Base-by-base conservation (phyloP, 2,888 invertebrate genomes). In the Stratiomys singularior region DNA sequence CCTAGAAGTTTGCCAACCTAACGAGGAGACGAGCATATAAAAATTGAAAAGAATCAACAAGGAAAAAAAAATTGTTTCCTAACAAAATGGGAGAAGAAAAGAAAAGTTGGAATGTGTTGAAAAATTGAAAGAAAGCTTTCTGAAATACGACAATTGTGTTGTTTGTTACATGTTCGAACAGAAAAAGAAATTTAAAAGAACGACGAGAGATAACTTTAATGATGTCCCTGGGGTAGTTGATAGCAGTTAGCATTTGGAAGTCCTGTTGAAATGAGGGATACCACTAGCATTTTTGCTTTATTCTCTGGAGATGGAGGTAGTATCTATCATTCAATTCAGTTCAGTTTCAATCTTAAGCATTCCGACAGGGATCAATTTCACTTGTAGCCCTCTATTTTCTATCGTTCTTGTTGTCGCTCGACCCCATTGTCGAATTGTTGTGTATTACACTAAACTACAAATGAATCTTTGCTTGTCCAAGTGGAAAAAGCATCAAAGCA, bases 161-260 rank as follows among this genome's bases (percentile, higher is more conserved):
- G 47, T 76, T 46, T 47, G 47, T 63, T 46, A n/a, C 46, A 27
- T 63, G 46, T 76, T 13, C 76, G n/a, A 64, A 5, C 23, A 46
- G 44, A 27, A 28, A 63, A 76, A 63, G 21, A 76, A 63, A 63
- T 63, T 27, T 63, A 76, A 76, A 47, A 63, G 63, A 76, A 76
- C 63, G 47, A 44, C 27, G 46, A 60, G 76, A 76, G 64, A 80
- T 81, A 80, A 81, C 81, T 81, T 81, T 81, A 80, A 81, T 81
- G 79, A 78, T 79, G 69, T 81, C 81, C 81, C 76, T 28, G 18
- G 79, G 80, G 80, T 37, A 37, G 37, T 37, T 37, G 37, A 9
- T 9, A 37, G 58, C 15, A 25, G 58, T 21, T n/a, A 74, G 37
- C 23, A 74, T 37, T 30, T n/a, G 18, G 21, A 37, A 37, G 21